Evolutionary conservation across 1,140 invertebrate species (phyloP).

Genomic region (Leptopilina boulardi): DNA sequence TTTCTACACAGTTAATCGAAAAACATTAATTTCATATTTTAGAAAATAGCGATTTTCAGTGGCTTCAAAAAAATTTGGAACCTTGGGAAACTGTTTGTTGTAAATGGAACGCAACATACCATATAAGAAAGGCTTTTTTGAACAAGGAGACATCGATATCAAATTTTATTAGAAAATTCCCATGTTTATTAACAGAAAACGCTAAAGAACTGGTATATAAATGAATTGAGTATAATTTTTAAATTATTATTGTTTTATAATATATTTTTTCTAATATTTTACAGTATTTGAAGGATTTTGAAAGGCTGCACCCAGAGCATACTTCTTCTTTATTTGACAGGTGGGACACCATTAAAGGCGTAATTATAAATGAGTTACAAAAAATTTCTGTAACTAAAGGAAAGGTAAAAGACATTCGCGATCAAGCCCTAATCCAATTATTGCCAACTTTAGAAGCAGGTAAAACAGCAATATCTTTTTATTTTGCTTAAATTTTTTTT

Average conservation of each 20-base stretch:
- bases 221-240: no score
- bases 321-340: neutral
- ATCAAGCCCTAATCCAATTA: neutral
- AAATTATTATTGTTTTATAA: no score
- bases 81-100: neutral
- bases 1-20: neutral
- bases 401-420: neutral
- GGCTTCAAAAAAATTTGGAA: neutral
- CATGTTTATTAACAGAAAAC: neutral
- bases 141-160: neutral
- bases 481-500: no score
- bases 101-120: neutral
- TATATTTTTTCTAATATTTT: neutral
- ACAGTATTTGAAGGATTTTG: slow-evolving; percentile 32
- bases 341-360: slow-evolving; percentile 2
- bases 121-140: neutral
- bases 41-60: neutral
- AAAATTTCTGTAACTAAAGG: neutral
- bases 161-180: neutral
- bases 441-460: neutral
- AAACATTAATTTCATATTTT: neutral
- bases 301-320: slow-evolving; percentile 14
- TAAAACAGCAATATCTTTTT: no score
- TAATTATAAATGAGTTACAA: neutral
- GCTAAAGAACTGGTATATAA: neutral